Conservation (phyloP, 2,888 invertebrate species). For the Cantharis nigra region DNA sequence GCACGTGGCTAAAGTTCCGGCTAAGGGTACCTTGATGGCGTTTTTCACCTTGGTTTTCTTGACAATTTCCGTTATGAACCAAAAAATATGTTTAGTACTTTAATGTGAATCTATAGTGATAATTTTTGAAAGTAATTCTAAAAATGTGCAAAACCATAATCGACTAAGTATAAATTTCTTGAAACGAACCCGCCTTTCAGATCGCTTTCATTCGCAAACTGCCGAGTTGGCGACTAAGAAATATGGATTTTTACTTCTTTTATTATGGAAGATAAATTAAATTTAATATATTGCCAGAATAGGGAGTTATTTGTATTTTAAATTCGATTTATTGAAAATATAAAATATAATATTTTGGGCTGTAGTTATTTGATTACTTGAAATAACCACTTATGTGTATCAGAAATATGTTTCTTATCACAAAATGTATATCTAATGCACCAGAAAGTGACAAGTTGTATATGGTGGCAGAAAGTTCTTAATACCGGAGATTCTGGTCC, state of each 20-base stretch:
- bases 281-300: conserved; percentile 20
- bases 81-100: not conserved
- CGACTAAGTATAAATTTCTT: conserved; percentile 24
- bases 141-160: conserved; percentile 16
- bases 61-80: not conserved
- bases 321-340: conserved; percentile 6
- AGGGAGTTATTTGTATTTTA: conserved; percentile 19
- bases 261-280: conserved; percentile 23
- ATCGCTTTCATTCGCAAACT: conserved; percentile 25
- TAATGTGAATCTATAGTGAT: conserved; percentile 4
- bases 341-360: conserved; percentile 5
- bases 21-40: not conserved
- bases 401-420: not conserved
- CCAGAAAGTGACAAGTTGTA: conserved; percentile 18
- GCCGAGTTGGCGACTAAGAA: conserved; percentile 23
- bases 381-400: not conserved
- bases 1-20: not conserved
- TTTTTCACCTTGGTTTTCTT: not conserved
- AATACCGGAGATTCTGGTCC: conserved; percentile 29
- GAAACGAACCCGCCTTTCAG: conserved; percentile 18
- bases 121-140: conserved; percentile 18
- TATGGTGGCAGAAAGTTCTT: conserved; percentile 31
- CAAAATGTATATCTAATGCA: conserved; percentile 17
- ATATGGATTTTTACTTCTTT: conserved; percentile 25
- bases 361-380: conserved; percentile 5